These are phyloP conservation scores for Cinclus mexicanus DNA, from an alignment of 2,113 vertebrate genomes.

Conservation along the genomic window DNA sequence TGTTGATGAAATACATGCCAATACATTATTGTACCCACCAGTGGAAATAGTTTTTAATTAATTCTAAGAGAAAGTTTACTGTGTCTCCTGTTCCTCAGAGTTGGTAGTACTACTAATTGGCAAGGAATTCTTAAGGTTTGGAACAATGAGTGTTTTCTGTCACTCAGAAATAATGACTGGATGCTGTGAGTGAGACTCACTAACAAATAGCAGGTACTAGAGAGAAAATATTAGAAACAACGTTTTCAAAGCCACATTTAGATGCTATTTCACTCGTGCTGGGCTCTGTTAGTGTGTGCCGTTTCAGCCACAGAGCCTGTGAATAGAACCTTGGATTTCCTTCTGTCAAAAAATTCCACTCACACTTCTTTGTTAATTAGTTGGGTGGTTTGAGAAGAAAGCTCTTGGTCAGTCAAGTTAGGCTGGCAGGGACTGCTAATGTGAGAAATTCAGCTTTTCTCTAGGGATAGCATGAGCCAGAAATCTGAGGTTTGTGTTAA, in stretches of 20 bases:
- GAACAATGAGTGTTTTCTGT: neutral
- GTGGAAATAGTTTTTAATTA: neutral
- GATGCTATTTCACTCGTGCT: neutral
- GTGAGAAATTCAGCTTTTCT: neutral
- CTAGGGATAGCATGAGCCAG: neutral
- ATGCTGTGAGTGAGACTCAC: neutral
- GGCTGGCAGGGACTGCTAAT: neutral
- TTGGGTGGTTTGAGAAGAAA: neutral
- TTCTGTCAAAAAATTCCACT: conserved; percentile 24
- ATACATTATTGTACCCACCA: neutral
- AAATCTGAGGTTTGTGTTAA: neutral
- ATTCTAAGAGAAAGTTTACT: neutral
- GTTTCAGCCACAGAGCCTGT: neutral
- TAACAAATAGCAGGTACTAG: neutral
- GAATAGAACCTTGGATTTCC: neutral
- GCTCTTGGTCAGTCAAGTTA: neutral
- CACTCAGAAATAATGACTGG: neutral
- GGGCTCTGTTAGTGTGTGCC: neutral
- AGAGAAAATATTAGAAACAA: neutral
- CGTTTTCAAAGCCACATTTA: neutral
- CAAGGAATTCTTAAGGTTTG: neutral
- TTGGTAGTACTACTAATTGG: neutral
- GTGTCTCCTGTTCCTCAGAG: neutral
- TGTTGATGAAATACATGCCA: neutral
- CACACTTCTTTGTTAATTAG: neutral